phyloP scores from a whole-genome alignment of 2,888 invertebrate species.

The Oscheius myriophilus region DNA sequence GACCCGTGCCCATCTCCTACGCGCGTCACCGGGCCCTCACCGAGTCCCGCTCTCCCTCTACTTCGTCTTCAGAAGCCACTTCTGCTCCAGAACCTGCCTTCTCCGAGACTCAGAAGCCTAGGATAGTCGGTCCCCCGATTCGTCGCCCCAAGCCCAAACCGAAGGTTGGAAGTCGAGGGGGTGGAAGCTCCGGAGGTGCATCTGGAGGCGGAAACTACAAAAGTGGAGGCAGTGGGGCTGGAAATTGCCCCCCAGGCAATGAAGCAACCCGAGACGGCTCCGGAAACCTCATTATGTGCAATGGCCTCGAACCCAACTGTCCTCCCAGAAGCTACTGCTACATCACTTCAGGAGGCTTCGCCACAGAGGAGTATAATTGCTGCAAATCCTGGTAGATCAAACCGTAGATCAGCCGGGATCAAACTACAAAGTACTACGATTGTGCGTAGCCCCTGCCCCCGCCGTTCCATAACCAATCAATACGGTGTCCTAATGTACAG shows the following conservation, averaged over 20 bases:
- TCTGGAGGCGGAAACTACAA: constrained; percentile 46
- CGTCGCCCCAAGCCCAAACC: constrained; percentile 56
- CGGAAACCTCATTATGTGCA: constrained; percentile 62
- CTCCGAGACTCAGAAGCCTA: constrained; percentile 45
- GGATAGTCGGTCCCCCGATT: constrained; percentile 66
- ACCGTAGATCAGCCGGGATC: background rate
- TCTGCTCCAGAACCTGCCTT: background rate
- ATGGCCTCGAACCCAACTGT: constrained; percentile 68
- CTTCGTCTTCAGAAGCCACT: constrained; percentile 20
- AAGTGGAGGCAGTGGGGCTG: constrained; percentile 53
- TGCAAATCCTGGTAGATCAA: constrained; percentile 62
- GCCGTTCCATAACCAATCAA: constrained; percentile 33
- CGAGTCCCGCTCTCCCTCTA: constrained; percentile 15
- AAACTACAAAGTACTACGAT: constrained; percentile 18
- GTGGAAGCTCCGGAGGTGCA: constrained; percentile 21
- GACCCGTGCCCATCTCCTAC: constrained; percentile 54
- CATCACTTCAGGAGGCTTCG: constrained; percentile 67
- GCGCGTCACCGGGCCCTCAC: constrained; percentile 47
- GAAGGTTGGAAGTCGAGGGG: constrained; percentile 39
- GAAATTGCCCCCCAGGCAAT: constrained; percentile 68
- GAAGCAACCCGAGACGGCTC: constrained; percentile 58
- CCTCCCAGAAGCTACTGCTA: constrained; percentile 70
- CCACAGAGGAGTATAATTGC: constrained; percentile 68
- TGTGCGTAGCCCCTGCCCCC: constrained; percentile 22
- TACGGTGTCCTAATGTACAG: constrained; percentile 47